Evolutionary conservation across 2,797 vertebrate species (phyloP).

Genomic region (Hybognathus amarus): DNA sequence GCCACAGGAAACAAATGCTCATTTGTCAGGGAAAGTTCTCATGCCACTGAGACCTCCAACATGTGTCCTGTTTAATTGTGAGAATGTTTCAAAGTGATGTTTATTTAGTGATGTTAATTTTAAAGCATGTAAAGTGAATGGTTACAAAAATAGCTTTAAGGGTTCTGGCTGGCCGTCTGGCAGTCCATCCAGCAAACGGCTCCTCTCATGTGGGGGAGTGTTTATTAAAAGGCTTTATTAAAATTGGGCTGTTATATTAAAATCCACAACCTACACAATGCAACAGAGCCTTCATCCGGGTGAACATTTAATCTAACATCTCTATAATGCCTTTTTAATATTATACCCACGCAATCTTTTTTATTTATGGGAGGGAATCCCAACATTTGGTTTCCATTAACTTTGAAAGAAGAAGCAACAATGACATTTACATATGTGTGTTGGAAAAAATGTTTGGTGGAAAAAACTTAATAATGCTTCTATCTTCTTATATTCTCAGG

Average conservation of each 20-base stretch:
- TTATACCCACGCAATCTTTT: background rate
- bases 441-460: background rate
- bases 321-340: background rate
- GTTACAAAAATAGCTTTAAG: background rate
- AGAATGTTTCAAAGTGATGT: slow-evolving; percentile 14
- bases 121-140: background rate
- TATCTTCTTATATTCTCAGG: slow-evolving; percentile 28
- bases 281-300: background rate
- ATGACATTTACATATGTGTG: background rate
- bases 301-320: background rate
- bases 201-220: background rate
- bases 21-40: slow-evolving; percentile 37
- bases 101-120: slow-evolving; percentile 15
- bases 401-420: background rate
- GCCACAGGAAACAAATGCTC: slow-evolving; percentile 39
- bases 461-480: background rate
- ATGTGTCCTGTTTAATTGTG: background rate
- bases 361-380: background rate
- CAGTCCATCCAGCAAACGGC: background rate
- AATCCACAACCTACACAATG: background rate
- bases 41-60: slow-evolving; percentile 43
- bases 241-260: background rate
- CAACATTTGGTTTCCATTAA: background rate
- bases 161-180: background rate
- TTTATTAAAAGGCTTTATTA: slow-evolving; percentile 1